These are phyloP conservation scores for Sula dactylatra DNA, from an alignment of 2,113 vertebrate species.

Conservation along the genomic window DNA sequence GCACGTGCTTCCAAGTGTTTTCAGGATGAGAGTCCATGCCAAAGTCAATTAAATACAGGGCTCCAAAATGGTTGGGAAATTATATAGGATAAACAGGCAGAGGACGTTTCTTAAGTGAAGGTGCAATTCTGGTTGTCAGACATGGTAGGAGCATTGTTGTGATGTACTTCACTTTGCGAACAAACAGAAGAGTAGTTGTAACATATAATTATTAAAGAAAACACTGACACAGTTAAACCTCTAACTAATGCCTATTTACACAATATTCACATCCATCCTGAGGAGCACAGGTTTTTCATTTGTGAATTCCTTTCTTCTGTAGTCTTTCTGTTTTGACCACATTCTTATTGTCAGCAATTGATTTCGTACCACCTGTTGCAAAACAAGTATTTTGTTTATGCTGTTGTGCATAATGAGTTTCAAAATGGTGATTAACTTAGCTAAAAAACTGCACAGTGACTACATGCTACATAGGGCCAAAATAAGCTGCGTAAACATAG, in stretches of 20 bases:
- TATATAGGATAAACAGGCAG: constrained; percentile 24
- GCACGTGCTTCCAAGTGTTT: constrained; percentile 32
- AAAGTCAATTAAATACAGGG: constrained; percentile 25
- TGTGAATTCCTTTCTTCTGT: constrained; percentile 54
- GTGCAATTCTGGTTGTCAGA: constrained; percentile 21
- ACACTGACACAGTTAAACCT: constrained; percentile 38
- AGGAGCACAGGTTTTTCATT: constrained; percentile 43
- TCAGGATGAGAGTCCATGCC: constrained; percentile 6
- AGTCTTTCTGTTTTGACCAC: constrained; percentile 50
- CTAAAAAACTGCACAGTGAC: background rate
- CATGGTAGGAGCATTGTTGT: constrained; percentile 12
- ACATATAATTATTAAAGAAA: constrained; percentile 44
- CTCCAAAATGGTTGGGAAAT: constrained; percentile 45
- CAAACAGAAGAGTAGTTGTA: constrained; percentile 8
- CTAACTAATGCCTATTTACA: constrained; percentile 56
- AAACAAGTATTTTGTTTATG: constrained; percentile 30
- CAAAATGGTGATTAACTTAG: background rate
- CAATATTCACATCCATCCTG: background rate
- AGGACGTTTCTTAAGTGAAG: constrained; percentile 57
- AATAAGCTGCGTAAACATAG: background rate
- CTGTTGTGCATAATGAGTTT: background rate
- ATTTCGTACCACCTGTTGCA: constrained; percentile 7
- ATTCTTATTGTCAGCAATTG: background rate
- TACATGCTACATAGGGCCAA: background rate
- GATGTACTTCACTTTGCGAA: constrained; percentile 13